phyloP scores from a whole-genome alignment of 1,140 invertebrate genomes.

The Galleria mellonella region DNA sequence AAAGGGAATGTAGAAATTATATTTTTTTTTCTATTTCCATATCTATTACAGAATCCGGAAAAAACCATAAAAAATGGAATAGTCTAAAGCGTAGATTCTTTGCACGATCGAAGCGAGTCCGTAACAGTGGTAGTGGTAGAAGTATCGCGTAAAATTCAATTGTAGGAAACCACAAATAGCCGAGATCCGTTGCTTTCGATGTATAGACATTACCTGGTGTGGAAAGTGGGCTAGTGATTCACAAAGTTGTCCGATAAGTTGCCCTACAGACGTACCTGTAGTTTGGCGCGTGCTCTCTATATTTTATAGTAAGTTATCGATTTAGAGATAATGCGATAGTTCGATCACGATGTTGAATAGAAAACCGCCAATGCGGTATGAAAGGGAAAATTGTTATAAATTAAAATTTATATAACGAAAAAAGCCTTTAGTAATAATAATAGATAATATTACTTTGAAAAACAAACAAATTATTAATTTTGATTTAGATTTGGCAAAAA shows the following conservation, averaged over 20 bases:
- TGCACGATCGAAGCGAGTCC: too few species aligned
- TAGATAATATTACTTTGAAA: too few species aligned
- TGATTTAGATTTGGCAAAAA: too few species aligned
- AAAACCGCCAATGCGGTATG: too few species aligned
- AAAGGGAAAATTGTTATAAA: too few species aligned
- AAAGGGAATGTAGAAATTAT: too few species aligned
- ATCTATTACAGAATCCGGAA: too few species aligned
- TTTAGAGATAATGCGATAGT: neutral
- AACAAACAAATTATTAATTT: too few species aligned
- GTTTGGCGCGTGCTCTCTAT: constrained; percentile 25
- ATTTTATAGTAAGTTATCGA: neutral
- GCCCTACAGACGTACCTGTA: neutral
- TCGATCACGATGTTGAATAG: neutral
- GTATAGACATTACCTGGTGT: constrained; percentile 30
- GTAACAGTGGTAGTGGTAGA: constrained; percentile 16
- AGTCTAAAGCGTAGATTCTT: constrained; percentile 16
- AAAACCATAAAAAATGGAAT: too few species aligned
- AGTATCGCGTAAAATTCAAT: constrained; percentile 52
- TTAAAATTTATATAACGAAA: too few species aligned
- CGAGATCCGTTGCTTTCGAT: constrained; percentile 58
- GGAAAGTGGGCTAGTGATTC: constrained; percentile 54
- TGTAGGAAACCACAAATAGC: constrained; percentile 56
- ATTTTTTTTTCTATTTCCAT: too few species aligned
- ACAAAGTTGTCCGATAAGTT: constrained; percentile 41
- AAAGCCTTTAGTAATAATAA: too few species aligned